Evolutionary conservation across 2,888 invertebrate species (phyloP).

Genomic region (Pandemis corylana): DNA sequence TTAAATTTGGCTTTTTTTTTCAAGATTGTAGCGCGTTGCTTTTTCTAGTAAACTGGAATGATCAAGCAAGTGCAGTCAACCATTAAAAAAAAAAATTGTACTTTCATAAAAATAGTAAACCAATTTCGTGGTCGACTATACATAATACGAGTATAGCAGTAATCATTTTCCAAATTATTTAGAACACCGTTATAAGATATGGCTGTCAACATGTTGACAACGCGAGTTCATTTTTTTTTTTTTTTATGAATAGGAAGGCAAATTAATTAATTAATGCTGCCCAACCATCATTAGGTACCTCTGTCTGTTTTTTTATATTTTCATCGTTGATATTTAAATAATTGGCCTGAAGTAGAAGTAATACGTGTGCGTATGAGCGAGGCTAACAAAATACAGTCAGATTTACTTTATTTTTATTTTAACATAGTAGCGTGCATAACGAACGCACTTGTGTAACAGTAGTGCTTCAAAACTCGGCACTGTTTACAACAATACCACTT

Average conservation of each 20-base stretch:
- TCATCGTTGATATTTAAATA: conserved; percentile 6
- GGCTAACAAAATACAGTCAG: conserved; percentile 7
- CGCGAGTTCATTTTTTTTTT: neutral
- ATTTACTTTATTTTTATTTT: conserved; percentile 21
- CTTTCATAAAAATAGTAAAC: no score
- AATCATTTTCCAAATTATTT: neutral
- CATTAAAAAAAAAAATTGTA: no score
- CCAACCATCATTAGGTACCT: neutral
- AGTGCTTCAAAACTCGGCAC: conserved; percentile 58
- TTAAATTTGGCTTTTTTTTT: no score
- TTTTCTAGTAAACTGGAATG: no score
- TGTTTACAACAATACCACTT: conserved; percentile 52
- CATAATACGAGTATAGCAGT: no score
- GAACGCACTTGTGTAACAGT: conserved; percentile 60
- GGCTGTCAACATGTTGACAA: neutral
- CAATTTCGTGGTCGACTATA: no score
- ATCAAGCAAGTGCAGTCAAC: no score
- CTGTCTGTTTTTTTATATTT: neutral
- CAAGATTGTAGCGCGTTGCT: no score
- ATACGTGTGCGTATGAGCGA: neutral
- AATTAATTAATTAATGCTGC: no score
- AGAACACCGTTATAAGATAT: neutral
- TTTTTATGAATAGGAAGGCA: no score
- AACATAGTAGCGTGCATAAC: conserved; percentile 61
- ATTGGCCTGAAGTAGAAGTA: conserved; percentile 4